These are phyloP conservation scores for Raja brachyura DNA, from an alignment of 2,113 vertebrate species.

Conservation along the genomic window DNA sequence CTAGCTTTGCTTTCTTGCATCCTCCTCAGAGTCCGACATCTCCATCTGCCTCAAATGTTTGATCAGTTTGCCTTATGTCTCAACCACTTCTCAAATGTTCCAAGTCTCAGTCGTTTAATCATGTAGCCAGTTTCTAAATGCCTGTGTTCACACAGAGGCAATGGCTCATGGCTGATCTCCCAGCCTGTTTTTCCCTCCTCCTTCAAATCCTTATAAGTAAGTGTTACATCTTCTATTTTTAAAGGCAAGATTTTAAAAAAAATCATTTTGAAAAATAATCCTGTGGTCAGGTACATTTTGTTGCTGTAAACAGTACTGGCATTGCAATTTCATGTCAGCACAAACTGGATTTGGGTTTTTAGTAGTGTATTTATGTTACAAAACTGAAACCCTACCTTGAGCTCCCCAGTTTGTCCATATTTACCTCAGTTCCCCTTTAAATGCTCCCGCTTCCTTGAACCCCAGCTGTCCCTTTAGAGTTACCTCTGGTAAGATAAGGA, in stretches of 20 bases:
- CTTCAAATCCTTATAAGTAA: neutral
- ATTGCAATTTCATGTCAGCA: neutral
- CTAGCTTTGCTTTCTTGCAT: neutral
- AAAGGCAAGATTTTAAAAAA: neutral
- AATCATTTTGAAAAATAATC: neutral
- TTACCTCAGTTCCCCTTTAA: too few species aligned
- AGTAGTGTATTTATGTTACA: neutral
- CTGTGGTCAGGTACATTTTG: neutral
- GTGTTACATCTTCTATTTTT: neutral
- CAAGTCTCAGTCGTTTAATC: neutral
- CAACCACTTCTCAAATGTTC: neutral
- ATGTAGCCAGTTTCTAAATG: neutral
- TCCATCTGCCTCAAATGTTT: neutral
- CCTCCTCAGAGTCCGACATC: neutral
- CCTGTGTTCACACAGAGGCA: neutral
- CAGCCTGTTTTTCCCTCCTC: neutral
- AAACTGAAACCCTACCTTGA: neutral
- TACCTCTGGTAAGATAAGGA: too few species aligned
- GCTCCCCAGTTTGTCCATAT: neutral
- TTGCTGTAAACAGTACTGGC: neutral
- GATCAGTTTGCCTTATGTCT: neutral
- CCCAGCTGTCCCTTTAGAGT: too few species aligned
- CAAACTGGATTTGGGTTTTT: neutral
- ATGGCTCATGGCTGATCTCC: neutral
- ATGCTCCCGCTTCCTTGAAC: too few species aligned